A percentile compares a stretch with the other conserved stretches of the same genome.
phyloP scores from a whole-genome alignment of 2,888 invertebrate species.

The Acanthopleura granulata region DNA sequence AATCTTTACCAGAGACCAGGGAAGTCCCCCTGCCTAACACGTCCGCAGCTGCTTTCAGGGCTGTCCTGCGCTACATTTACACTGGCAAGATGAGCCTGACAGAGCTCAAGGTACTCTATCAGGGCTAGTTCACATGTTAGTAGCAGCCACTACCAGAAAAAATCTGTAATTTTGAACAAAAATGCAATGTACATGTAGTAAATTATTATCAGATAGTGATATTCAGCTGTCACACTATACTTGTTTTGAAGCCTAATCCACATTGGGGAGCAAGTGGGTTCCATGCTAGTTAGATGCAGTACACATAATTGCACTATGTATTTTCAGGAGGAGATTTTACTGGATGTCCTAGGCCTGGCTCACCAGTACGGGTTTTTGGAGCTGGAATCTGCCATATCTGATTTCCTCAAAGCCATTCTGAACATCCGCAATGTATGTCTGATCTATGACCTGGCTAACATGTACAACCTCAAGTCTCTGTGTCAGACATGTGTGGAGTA shows the following conservation, averaged over 20 bases:
- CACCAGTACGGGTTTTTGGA: conserved; percentile 96
- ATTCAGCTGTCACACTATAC: no score
- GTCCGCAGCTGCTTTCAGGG: conserved; percentile 63
- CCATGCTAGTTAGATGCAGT: no score
- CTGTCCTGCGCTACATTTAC: conserved; percentile 94
- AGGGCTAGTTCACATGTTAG: conserved; percentile 26
- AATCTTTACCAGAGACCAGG: conserved; percentile 75
- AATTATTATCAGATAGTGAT: no score
- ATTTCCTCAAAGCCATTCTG: conserved; percentile 90
- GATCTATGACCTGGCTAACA: conserved; percentile 92
- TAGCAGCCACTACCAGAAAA: not conserved
- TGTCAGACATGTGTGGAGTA: conserved; percentile 87
- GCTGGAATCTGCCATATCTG: conserved; percentile 91
- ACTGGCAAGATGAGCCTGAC: conserved; percentile 81
- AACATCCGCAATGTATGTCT: conserved; percentile 91
- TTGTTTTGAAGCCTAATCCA: no score
- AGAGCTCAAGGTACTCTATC: conserved; percentile 75
- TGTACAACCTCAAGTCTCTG: conserved; percentile 76
- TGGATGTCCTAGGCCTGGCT: conserved; percentile 84
- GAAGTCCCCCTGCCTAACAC: conserved; percentile 90
- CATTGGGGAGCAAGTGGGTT: no score
- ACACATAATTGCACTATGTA: no score
- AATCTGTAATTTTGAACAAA: no score
- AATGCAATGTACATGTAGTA: no score
- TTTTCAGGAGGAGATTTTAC: conserved; percentile 67